Evolutionary conservation across 2,888 invertebrate genomes (phyloP).

Genomic region (Drosophila ezoana): DNA sequence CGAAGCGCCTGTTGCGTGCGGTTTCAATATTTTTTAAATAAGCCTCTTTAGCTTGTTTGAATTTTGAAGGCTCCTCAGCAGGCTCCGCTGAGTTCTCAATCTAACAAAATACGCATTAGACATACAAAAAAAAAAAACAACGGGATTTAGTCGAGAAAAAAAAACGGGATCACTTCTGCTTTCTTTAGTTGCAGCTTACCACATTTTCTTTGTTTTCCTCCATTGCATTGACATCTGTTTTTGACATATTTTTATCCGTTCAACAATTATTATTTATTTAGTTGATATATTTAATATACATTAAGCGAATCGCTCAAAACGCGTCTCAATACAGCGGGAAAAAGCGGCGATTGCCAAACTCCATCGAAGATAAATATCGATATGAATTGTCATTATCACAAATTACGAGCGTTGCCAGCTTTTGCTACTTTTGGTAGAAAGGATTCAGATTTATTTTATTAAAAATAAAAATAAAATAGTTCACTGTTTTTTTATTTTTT

Average conservation of each 20-base stretch:
- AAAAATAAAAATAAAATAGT: too few relatives aligned
- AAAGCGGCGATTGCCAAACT: neutral
- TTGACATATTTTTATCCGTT: constrained; percentile 65
- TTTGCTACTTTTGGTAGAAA: too few relatives aligned
- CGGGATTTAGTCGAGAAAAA: too few relatives aligned
- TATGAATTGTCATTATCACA: too few relatives aligned
- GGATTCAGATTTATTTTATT: too few relatives aligned
- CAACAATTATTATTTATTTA: too few relatives aligned
- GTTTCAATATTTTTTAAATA: constrained; percentile 91
- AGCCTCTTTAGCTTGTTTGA: constrained; percentile 88
- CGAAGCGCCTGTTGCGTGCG: constrained; percentile 96
- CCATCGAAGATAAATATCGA: neutral
- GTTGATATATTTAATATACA: too few relatives aligned
- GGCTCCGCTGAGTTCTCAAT: constrained; percentile 4
- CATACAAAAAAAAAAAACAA: neutral
- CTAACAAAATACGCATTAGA: neutral
- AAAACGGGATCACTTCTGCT: constrained; percentile 2
- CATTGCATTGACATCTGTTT: constrained; percentile 86
- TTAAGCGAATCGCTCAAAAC: too few relatives aligned
- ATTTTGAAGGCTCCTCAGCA: constrained; percentile 33
- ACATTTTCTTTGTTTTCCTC: constrained; percentile 91
- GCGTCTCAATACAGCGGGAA: neutral
- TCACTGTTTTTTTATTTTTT: too few relatives aligned
- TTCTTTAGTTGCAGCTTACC: constrained; percentile 84
- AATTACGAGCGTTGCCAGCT: too few relatives aligned